Base-by-base conservation (phyloP, 2,113 vertebrate genomes). In the Myxocyprinus asiaticus region DNA sequence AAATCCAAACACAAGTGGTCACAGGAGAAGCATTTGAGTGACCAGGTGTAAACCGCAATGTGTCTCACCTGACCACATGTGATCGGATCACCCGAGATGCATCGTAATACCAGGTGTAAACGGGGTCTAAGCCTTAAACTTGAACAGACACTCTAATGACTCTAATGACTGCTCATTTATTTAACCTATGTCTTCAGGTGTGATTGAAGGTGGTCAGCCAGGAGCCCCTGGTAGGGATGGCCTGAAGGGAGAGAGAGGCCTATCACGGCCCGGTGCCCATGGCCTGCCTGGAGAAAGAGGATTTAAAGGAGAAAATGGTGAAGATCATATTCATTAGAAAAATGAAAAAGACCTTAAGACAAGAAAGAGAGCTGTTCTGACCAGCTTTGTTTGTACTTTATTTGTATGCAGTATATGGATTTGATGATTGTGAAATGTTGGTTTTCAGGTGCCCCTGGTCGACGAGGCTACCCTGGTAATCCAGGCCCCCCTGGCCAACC, bases 191-290 rank as follows among this genome's bases (percentile, higher is more conserved):
- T 66, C 14, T 10, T 22, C 79, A 94, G 93, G 93, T 82, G 83
- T 71, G 4, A 91, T 78, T 83, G 88, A 82, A 67, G 88, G 82
- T 0, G 94, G 95, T 83, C 84, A 85, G 1, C 88, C 91, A 47
- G 97, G 96, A 14, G 45, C 86, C 11, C 91, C 92, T 3, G 97
- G 97, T 77, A 45, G 85, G 62, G 92, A 92, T 62, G 98, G 98
- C 3, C 72, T 76, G 0, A 98, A 98, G 87, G 98, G 98, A 53
- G 94, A 96, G 84, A 93, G 88, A 82, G 97, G 96, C 0, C 77
- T 87, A 72, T 92, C 94, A 68, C 92, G 89, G 4, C 85, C 87
- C 1, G 95, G 96, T 83, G 9, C 7, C 50, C 87, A 87, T 62
- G 97, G 96, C 10, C 90, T 85, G 43, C 83, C 92, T 4, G 96